These are phyloP conservation scores for Oikopleura dioica DNA, from an alignment of 23 tunicate genomes.

Conservation along the genomic window DNA sequence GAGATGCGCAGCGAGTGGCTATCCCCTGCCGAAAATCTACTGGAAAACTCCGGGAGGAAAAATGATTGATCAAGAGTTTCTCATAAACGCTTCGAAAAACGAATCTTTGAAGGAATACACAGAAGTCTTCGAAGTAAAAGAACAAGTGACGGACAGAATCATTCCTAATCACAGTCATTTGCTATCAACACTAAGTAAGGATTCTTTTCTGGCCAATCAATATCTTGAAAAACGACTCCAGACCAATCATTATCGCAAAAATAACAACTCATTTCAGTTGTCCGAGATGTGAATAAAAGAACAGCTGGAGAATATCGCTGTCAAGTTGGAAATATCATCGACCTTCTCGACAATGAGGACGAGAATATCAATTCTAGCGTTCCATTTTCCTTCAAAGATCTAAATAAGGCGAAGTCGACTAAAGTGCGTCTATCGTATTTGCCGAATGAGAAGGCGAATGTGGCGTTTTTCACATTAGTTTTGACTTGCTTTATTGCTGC, in stretches of 20 bases:
- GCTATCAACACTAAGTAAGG: too few relatives aligned
- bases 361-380: background rate
- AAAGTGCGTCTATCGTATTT: background rate
- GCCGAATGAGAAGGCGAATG: background rate
- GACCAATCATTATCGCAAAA: too few relatives aligned
- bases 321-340: conserved; percentile 1
- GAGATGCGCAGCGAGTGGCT: background rate
- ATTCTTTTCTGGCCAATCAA: too few relatives aligned
- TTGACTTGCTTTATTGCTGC: background rate
- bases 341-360: background rate
- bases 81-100: background rate
- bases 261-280: background rate
- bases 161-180: background rate
- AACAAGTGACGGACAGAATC: background rate
- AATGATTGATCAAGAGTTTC: background rate
- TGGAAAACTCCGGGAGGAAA: conserved; percentile 1
- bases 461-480: background rate
- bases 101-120: background rate
- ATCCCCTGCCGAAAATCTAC: background rate
- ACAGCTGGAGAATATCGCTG: conserved; percentile 9
- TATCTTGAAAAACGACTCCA: too few relatives aligned
- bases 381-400: background rate
- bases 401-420: background rate
- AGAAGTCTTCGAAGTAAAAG: background rate
- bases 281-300: background rate